Evolutionary conservation across 2,888 invertebrate genomes (phyloP), one percentile per base, ranked within the genome.

Genomic region (Phymatocera aterrima): DNA sequence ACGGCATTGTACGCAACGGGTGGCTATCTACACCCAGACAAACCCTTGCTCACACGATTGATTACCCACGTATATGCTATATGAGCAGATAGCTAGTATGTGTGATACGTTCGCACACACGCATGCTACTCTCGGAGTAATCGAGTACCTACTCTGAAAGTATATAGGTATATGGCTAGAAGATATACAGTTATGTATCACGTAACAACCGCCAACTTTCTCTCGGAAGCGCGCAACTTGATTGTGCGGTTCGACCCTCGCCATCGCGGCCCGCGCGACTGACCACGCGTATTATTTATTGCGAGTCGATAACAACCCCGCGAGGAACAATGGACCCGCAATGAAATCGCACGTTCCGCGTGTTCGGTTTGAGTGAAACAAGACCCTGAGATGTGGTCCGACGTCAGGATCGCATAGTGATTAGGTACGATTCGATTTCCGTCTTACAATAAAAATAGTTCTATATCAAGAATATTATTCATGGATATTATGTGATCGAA

Each of bases 201-300:
- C 77, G 79, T 79, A 79, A 79, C 78, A 75, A 60, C 57, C 75
- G 82, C 80, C 79, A 82, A 83, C 83, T 83, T 83, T 83, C 82
- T 80, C 82, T 83, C 83, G 82, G 83, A 83, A 82, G 83, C 82
- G 79, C 81, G 80, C 72, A 80, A 80, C 81, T 79, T 80, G 80
- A 82, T 83, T 83, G 81, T 78, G n/a, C n/a, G 70, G 51, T 34
- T 72, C 48, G 51, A 37, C 31, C 48, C 72, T 79, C 77, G 70
- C 64, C 70, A 65, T 6, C 60, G 31, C 31, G 43, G 18, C 18
- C 68, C 77, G 61, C 75, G 65, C 46, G 77, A 78, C 78, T 72
- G 78, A 78, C 72, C 78, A 78, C 46, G 60, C 70, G 60, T 78
- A 61, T 72, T 60, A 78, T 68, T 78, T 78, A 78, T 78, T 78